Evolutionary conservation across 1,140 invertebrate species (phyloP).

Genomic region (Cotesia vestalis): DNA sequence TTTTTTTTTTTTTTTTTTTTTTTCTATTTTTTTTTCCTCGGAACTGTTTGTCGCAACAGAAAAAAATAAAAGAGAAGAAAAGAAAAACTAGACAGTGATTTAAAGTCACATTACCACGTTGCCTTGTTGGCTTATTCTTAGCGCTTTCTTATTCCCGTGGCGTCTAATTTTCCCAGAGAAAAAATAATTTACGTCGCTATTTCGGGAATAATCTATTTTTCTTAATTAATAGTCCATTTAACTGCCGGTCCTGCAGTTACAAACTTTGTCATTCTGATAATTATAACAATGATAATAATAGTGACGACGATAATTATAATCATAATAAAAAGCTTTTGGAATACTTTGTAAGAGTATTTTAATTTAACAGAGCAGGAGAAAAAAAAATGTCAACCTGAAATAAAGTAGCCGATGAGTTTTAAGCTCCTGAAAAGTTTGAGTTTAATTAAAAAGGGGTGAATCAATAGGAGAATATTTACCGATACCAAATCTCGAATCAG

Average conservation of each 20-base stretch:
- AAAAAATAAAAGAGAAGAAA: background rate
- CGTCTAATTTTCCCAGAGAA: conserved; percentile 18
- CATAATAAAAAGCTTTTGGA: no score
- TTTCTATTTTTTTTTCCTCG: conserved; percentile 36
- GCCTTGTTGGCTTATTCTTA: background rate
- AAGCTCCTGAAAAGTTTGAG: no score
- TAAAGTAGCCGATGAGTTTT: no score
- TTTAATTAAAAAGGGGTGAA: no score
- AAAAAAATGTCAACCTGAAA: no score
- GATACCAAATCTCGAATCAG: no score
- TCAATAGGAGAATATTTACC: no score
- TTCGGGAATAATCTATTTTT: conserved; percentile 5
- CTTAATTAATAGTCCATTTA: conserved; percentile 28
- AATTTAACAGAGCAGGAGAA: no score
- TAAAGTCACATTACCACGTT: conserved; percentile 32
- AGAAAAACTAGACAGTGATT: conserved; percentile 28
- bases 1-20: conserved; percentile 38
- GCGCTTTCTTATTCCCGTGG: background rate
- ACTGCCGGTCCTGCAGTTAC: background rate
- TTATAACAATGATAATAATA: no score
- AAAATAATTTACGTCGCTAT: conserved; percentile 4
- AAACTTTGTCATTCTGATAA: no score
- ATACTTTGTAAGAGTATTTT: no score
- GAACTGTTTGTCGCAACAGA: conserved; percentile 38
- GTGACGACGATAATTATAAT: no score